Base-by-base conservation (phyloP, 2,797 vertebrate species). In the Coreius guichenoti region DNA sequence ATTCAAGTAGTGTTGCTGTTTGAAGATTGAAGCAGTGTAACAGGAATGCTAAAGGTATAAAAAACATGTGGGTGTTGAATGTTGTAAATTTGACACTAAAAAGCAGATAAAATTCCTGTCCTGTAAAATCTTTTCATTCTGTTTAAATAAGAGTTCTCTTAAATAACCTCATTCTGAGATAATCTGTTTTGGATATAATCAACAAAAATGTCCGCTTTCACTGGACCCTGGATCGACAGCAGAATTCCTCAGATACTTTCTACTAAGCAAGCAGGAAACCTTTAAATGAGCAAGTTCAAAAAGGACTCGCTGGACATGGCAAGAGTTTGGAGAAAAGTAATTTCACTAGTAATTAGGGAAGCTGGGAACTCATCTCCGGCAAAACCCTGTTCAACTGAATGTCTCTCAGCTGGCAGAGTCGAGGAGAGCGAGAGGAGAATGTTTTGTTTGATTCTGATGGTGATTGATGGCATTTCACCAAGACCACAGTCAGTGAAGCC, bases 311-410 rank as follows among this genome's bases (percentile, higher is more conserved):
- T 65, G 63, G 80, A 70, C 29, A 69, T 58, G 54, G 68, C 80
- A 56, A 79, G 47, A 80, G 67, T 75, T 81, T 14, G 69, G 47
- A 87, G 83, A 65, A 85, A 86, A 78, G 72, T 72, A 39, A 81
- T 88, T 89, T 80, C 67, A 80, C 61, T 68, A 49, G 86, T 63
- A 89, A 90, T 86, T 82, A 88, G 75, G 69, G 67, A 43, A 65
- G 47, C 72, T 68, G 51, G 76, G 83, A 86, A 70, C 81, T 86
- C 61, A 80, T 81, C 77, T 86, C 56, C 61, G 12, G 87, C 26
- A 80, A 79, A 77, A 56, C 17, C 54, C 72, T 45, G 65, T 77
- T 77, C 63, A 78, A 45, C 17, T 82, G 74, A 78, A 78, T 4
- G 11, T 8, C 72, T 77, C 61, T 82, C 17, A 45, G 73, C 29